A percentile compares a stretch with the other conserved stretches of the same genome.
Evolutionary conservation across 1,140 invertebrate genomes (phyloP).

Genomic region (Camponotus floridanus): DNA sequence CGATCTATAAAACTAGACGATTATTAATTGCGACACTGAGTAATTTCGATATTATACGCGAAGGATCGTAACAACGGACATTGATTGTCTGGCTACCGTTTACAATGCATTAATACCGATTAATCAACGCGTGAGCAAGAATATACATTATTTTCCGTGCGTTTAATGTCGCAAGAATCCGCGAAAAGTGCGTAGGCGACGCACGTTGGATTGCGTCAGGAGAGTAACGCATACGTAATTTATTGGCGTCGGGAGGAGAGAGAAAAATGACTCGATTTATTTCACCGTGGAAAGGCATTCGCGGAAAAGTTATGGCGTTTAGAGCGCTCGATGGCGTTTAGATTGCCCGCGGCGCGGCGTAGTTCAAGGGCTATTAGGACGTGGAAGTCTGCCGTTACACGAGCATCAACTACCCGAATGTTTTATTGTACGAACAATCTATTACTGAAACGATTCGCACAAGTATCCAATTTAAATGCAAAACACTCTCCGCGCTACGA

Average conservation of each 20-base stretch:
- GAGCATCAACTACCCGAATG: constrained; percentile 60
- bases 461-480: constrained; percentile 63
- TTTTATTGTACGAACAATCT: constrained; percentile 58
- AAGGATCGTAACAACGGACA: constrained; percentile 35
- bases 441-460: constrained; percentile 50
- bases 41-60: constrained; percentile 36
- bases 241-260: constrained; percentile 31
- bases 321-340: constrained; percentile 18
- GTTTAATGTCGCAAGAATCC: constrained; percentile 43
- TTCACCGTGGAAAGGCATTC: constrained; percentile 15
- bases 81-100: constrained; percentile 18
- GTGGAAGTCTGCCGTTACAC: constrained; percentile 47
- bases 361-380: constrained; percentile 57
- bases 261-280: constrained; percentile 57
- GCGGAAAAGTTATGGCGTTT: constrained; percentile 61
- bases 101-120: constrained; percentile 23
- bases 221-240: constrained; percentile 55
- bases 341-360: constrained; percentile 48
- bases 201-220: constrained; percentile 24
- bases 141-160: neutral
- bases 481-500: constrained; percentile 7
- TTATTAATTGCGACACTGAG: constrained; percentile 45
- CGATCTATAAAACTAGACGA: neutral
- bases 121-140: constrained; percentile 30
- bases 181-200: constrained; percentile 50